Evolutionary conservation across 2,888 invertebrate species (phyloP), one percentile per base, ranked within the genome.

Genomic region (Caenorhabditis parvicauda): DNA sequence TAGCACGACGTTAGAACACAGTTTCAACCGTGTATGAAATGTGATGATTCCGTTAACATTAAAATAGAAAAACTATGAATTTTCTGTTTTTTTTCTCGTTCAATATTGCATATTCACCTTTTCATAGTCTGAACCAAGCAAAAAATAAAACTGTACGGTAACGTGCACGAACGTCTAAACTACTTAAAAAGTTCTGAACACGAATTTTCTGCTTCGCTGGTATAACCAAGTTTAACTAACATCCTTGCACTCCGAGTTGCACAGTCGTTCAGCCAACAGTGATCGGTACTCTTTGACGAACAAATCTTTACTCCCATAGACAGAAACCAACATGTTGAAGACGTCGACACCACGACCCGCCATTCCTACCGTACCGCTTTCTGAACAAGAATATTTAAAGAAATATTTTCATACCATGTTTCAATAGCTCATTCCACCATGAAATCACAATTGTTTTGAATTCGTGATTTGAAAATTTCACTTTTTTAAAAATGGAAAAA

Each of bases 211-310:
- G 35, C n/a, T n/a, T n/a, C n/a, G 35, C 35, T 12, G 9, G n/a
- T 9, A 22, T 14, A 27, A 17, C 1, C 2, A 41, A 22, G 21
- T n/a, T 46, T 27, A 6, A 22, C 69, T 53, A 41, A 77, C 77
- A 62, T 79, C 75, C 48, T 71, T 64, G 19, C 65, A 57, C 28
- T 60, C 65, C 1, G 63, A 54, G 7, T 56, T 48, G 27, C 93
- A 83, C 24, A 94, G 83, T 65, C 93, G 86, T 80, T 96, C 94
- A 0, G 95, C 94, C 68, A 98, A 84, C 19, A 98, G 84, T 38
- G 91, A 92, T 49, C 94, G 87, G 82, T 98, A 98, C 83, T 98
- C 98, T 82, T 93, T 94, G 2, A 98, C 94, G 85, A 98, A 98
- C 32, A 96, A 83, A 82, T 96, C 94, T 82, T 94, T 94, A 78